Conservation (phyloP, 92 coral and sea anemone species). For the Palythoa grandis region DNA sequence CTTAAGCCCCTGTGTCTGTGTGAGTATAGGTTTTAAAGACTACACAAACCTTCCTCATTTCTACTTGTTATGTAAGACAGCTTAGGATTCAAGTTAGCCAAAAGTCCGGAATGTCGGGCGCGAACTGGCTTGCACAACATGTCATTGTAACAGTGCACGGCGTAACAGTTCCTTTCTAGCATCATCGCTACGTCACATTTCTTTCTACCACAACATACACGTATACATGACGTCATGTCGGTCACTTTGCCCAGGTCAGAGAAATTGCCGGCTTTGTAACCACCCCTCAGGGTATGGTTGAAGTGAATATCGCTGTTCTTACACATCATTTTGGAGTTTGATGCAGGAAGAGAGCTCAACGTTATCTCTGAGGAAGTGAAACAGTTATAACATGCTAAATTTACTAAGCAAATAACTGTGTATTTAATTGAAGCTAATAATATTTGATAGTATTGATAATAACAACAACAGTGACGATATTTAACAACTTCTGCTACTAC, state of each 20-base stretch:
- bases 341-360: conserved; percentile 81
- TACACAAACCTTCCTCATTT: conserved; percentile 88
- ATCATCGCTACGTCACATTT: conserved; percentile 93
- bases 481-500: too few species aligned
- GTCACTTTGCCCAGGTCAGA: conserved; percentile 83
- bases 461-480: too few species aligned
- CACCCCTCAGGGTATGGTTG: conserved; percentile 89
- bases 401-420: too few species aligned
- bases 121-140: conserved; percentile 78
- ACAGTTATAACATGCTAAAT: not conserved
- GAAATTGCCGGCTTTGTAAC: conserved; percentile 92
- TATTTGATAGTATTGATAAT: too few species aligned
- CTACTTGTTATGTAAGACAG: conserved; percentile 93
- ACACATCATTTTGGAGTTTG: conserved; percentile 92
- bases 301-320: conserved; percentile 84
- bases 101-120: conserved; percentile 83
- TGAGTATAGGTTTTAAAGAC: not conserved
- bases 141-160: conserved; percentile 78
- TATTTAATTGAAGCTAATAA: too few species aligned
- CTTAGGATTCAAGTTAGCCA: conserved; percentile 81
- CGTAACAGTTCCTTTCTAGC: conserved; percentile 90
- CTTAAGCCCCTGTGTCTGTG: too few species aligned
- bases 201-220: conserved; percentile 91
- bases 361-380: conserved; percentile 71
- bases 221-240: conserved; percentile 92